A percentile compares a stretch with the other conserved stretches of the same genome.
phyloP scores from a whole-genome alignment of 30 jellyfish, hydroid and myxozoan species.

The Phacellophora camtschatica region DNA sequence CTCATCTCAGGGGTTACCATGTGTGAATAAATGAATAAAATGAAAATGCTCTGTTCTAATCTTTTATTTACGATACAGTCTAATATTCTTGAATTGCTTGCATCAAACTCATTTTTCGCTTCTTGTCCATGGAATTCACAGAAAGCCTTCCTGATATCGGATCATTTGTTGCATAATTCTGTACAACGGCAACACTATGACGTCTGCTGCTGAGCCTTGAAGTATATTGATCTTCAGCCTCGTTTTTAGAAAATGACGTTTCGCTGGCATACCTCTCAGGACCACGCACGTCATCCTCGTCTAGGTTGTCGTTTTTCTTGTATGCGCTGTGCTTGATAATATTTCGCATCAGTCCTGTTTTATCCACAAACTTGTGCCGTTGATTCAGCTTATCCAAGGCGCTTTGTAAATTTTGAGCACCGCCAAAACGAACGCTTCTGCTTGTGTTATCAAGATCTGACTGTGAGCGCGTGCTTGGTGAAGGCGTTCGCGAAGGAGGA shows the following conservation, averaged over 20 bases:
- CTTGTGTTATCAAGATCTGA: not conserved
- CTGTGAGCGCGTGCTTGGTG: not conserved
- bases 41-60: too few species aligned
- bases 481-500: slow-evolving; percentile 23
- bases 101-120: slow-evolving; percentile 7
- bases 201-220: slow-evolving; percentile 53
- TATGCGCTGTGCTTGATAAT: slow-evolving; percentile 41
- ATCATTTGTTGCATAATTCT: slow-evolving; percentile 44
- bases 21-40: too few species aligned
- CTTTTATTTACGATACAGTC: not conserved
- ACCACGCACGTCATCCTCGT: not conserved
- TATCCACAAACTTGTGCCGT: slow-evolving; percentile 41
- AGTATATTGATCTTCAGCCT: slow-evolving; percentile 47
- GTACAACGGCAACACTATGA: slow-evolving; percentile 26
- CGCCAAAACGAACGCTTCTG: not conserved
- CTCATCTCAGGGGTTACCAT: too few species aligned
- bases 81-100: slow-evolving; percentile 33
- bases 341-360: slow-evolving; percentile 33
- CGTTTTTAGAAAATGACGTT: slow-evolving; percentile 2
- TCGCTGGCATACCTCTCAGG: not conserved
- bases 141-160: slow-evolving; percentile 47
- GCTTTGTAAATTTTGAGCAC: not conserved
- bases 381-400: slow-evolving; percentile 15
- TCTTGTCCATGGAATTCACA: slow-evolving; percentile 19
- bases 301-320: not conserved